These are phyloP conservation scores for Scyliorhinus canicula DNA, from an alignment of 2,797 vertebrate genomes.

Conservation along the genomic window DNA sequence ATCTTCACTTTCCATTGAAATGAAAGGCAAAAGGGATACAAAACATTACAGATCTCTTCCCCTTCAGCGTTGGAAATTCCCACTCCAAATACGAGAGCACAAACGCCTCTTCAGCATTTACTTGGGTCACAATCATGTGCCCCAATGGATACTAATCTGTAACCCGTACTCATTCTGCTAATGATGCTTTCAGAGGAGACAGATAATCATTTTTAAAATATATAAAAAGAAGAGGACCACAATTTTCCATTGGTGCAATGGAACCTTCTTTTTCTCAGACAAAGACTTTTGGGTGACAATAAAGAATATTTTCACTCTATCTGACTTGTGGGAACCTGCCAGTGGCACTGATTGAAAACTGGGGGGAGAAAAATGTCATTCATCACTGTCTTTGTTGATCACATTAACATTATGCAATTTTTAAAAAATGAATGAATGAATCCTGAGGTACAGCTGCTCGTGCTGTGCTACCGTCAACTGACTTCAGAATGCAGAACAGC, in stretches of 20 bases:
- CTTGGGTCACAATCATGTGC: not conserved
- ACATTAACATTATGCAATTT: not conserved
- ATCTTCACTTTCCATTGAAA: not conserved
- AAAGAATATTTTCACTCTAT: not conserved
- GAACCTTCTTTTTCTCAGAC: not conserved
- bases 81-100: not conserved
- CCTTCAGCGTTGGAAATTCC: not conserved
- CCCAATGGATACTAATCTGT: too few species aligned
- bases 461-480: not conserved
- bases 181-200: not conserved
- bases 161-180: not conserved
- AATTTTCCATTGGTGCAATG: not conserved
- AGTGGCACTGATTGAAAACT: not conserved
- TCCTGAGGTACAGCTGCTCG: not conserved
- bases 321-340: not conserved
- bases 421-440: constrained; percentile 21
- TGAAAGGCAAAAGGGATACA: not conserved
- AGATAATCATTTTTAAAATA: not conserved
- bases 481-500: not conserved
- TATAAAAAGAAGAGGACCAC: not conserved
- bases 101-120: not conserved
- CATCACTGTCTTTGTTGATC: constrained; percentile 21
- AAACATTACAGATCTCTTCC: not conserved
- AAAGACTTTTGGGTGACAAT: not conserved
- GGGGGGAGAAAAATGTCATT: not conserved